These are phyloP conservation scores for Cyaniris semiargus DNA, from an alignment of 2,888 invertebrate genomes.

Conservation along the genomic window DNA sequence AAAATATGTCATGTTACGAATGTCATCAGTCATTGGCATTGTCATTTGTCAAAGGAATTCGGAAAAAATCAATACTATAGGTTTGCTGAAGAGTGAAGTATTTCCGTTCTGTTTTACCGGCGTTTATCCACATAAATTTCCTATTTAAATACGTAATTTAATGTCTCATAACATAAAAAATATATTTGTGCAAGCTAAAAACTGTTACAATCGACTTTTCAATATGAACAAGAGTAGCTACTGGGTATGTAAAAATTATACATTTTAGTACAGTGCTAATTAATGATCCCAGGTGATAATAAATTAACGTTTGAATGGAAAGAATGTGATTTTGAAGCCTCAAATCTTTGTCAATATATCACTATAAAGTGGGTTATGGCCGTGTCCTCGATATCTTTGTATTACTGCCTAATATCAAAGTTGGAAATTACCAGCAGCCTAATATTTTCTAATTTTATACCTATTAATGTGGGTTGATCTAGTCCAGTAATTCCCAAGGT, in stretches of 20 bases:
- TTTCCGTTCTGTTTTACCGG: conserved; percentile 20
- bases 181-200: conserved; percentile 55
- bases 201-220: conserved; percentile 55
- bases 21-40: neutral
- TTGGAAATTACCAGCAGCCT: neutral
- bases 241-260: conserved; percentile 54
- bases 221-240: conserved; percentile 54
- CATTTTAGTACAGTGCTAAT: conserved; percentile 11
- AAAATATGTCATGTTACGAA: neutral
- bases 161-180: conserved; percentile 66
- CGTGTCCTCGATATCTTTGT: neutral
- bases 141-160: conserved; percentile 40
- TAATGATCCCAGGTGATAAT: neutral
- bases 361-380: neutral
- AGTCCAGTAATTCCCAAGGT: no score
- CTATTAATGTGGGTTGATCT: neutral
- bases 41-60: conserved; percentile 3
- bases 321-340: neutral
- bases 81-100: neutral
- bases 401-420: neutral
- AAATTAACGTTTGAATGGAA: neutral
- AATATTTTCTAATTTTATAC: no score
- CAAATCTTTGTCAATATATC: neutral
- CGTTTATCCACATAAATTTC: conserved; percentile 7
- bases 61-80: neutral